Conservation (phyloP, 1,140 invertebrate species). For the Zaprionus tsacasi region DNA sequence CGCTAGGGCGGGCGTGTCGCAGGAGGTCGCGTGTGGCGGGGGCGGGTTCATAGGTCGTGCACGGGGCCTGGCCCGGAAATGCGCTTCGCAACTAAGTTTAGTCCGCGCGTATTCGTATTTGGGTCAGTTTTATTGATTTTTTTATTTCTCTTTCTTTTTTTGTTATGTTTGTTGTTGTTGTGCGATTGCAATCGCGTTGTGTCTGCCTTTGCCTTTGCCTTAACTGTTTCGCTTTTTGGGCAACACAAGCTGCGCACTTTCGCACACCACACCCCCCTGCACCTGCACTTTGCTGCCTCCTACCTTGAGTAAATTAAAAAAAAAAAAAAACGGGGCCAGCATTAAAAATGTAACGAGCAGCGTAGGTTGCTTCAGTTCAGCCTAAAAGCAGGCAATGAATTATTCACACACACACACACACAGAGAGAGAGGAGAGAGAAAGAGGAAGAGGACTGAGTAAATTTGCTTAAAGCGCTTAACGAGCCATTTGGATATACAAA, state of each 20-base stretch:
- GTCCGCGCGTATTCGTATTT: constrained; percentile 14
- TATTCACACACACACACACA: constrained; percentile 51
- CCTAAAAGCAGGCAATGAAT: constrained; percentile 63
- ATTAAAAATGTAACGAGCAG: constrained; percentile 52
- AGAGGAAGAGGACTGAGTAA: constrained; percentile 38
- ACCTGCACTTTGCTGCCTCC: neutral
- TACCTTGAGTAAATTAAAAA: constrained; percentile 5
- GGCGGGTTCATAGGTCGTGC: constrained; percentile 3
- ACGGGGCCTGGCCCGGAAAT: constrained; percentile 55
- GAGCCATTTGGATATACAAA: constrained; percentile 54
- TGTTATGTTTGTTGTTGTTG: too few relatives aligned
- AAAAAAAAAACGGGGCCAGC: constrained; percentile 44
- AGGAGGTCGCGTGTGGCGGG: neutral
- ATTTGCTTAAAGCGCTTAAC: constrained; percentile 76
- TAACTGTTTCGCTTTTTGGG: constrained; percentile 16
- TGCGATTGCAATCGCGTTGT: constrained; percentile 69
- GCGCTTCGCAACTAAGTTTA: constrained; percentile 53
- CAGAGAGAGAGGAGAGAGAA: too few relatives aligned
- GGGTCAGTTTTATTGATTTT: neutral
- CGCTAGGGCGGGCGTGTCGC: neutral
- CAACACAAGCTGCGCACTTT: constrained; percentile 1
- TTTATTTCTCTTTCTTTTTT: too few relatives aligned
- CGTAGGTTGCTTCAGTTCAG: neutral
- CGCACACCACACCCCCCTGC: neutral
- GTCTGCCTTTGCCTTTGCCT: constrained; percentile 23